These are phyloP conservation scores for Diphyllodes magnificus DNA, from an alignment of 2,113 vertebrate species.

Conservation along the genomic window DNA sequence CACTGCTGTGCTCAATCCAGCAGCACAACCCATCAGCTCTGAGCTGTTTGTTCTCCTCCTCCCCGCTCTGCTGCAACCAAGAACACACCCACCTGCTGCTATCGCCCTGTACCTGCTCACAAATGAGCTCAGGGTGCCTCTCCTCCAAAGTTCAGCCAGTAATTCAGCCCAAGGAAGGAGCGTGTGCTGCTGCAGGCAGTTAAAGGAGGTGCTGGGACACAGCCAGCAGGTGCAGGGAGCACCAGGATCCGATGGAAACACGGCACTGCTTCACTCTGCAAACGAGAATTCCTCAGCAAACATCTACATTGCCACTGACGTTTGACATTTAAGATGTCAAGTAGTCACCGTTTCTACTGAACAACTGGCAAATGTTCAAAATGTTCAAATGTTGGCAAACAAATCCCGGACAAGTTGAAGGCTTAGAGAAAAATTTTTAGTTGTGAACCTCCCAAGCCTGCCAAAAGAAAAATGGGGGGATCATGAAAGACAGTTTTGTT, in stretches of 20 bases:
- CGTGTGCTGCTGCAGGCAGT: not conserved
- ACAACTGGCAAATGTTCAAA: not conserved
- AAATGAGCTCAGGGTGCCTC: not conserved
- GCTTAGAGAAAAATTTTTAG: not conserved
- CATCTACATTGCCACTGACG: not conserved
- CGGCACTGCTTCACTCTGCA: not conserved
- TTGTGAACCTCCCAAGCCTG: not conserved
- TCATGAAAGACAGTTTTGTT: not conserved
- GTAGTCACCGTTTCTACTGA: not conserved
- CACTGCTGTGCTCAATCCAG: not conserved
- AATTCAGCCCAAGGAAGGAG: not conserved
- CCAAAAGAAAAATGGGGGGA: not conserved
- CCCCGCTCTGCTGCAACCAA: not conserved
- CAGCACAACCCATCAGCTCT: not conserved
- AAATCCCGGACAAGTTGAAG: not conserved
- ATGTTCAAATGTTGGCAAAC: not conserved
- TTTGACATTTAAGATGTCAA: not conserved
- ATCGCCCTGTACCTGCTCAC: not conserved
- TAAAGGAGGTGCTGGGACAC: not conserved
- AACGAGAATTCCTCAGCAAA: not conserved
- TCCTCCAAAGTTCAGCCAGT: not conserved
- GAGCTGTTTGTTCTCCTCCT: not conserved
- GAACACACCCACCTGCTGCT: not conserved
- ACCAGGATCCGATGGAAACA: rapidly evolving
- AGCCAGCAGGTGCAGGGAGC: not conserved